Conservation (phyloP, 64 coral and sea anemone species). For the Montipora cactus region DNA sequence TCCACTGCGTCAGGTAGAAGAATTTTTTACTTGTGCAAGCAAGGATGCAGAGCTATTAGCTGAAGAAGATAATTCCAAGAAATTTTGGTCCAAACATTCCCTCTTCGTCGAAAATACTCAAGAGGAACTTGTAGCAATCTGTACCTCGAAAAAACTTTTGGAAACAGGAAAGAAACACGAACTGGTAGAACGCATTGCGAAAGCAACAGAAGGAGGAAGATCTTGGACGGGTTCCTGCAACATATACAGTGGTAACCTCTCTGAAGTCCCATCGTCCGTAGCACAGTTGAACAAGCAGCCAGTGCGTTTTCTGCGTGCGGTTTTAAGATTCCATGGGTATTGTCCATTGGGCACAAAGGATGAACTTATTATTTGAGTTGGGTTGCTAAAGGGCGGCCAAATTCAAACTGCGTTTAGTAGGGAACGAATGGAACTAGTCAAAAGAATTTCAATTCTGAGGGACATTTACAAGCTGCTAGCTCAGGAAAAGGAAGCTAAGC, state of each 20-base stretch:
- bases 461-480: constrained; percentile 48
- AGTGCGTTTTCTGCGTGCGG: constrained; percentile 15
- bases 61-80: constrained; percentile 29
- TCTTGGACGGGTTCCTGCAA: neutral
- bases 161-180: constrained; percentile 35
- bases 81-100: constrained; percentile 65
- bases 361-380: constrained; percentile 45
- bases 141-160: constrained; percentile 35
- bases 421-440: constrained; percentile 60
- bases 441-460: constrained; percentile 52
- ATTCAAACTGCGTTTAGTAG: constrained; percentile 70
- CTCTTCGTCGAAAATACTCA: constrained; percentile 53
- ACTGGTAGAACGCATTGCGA: constrained; percentile 45
- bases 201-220: constrained; percentile 30
- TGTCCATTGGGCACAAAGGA: constrained; percentile 51
- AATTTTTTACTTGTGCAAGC: constrained; percentile 30
- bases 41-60: constrained; percentile 32
- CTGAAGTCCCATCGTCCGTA: constrained; percentile 18
- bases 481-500: constrained; percentile 25
- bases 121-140: constrained; percentile 45
- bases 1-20: constrained; percentile 52
- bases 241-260: constrained; percentile 20
- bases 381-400: constrained; percentile 58
- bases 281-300: constrained; percentile 35
- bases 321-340: constrained; percentile 40